Conservation (phyloP, 2,797 vertebrate genomes). For the Enteromius radiatus region DNA sequence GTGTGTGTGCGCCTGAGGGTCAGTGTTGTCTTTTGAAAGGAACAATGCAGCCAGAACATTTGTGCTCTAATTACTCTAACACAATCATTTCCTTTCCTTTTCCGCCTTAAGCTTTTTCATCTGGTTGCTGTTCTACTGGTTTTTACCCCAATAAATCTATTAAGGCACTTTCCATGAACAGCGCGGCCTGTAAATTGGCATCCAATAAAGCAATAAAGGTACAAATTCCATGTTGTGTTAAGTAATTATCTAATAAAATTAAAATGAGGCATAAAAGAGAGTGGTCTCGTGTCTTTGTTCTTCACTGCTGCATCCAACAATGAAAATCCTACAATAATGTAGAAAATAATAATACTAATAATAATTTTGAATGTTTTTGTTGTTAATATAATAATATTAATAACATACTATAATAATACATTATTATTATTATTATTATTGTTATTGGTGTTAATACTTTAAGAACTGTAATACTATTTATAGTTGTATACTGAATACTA, state of each 20-base stretch:
- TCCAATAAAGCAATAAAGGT: not conserved
- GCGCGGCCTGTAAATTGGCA: not conserved
- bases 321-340: not conserved
- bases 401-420: not conserved
- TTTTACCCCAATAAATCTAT: not conserved
- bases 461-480: too few species aligned
- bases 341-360: not conserved
- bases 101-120: slow-evolving; percentile 16
- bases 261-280: not conserved
- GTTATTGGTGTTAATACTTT: not conserved
- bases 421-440: too few species aligned
- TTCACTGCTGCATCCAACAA: not conserved
- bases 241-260: slow-evolving; percentile 1
- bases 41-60: slow-evolving; percentile 19
- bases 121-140: not conserved
- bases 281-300: not conserved
- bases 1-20: slow-evolving; percentile 20
- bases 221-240: not conserved
- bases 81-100: slow-evolving; percentile 27
- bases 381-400: not conserved
- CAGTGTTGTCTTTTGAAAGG: slow-evolving; percentile 33
- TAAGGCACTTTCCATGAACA: not conserved
- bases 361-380: not conserved
- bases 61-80: slow-evolving; percentile 44
- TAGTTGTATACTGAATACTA: too few species aligned